Conservation (phyloP, 2,113 vertebrate species). For the Suncus etruscus region DNA sequence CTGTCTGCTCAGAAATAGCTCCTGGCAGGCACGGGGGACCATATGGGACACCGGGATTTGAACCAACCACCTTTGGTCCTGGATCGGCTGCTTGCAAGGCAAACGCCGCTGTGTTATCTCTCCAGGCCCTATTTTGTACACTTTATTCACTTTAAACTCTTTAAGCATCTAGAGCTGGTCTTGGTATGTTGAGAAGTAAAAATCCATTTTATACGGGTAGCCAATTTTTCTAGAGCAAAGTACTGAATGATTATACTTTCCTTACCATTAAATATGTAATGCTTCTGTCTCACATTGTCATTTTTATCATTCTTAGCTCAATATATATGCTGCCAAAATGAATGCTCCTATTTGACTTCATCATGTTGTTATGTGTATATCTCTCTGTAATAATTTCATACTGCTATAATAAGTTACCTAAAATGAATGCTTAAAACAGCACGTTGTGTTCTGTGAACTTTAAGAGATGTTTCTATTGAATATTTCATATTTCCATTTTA, state of each 20-base stretch:
- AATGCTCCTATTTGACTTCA: slow-evolving; percentile 15
- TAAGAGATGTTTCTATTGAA: not conserved
- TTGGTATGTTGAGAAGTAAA: not conserved
- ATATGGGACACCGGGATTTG: too few species aligned
- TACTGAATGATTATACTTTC: not conserved
- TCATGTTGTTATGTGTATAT: not conserved
- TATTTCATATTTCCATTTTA: too few species aligned
- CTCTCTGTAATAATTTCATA: slow-evolving; percentile 7
- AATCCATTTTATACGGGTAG: slow-evolving; percentile 31
- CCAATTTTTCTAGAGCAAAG: slow-evolving; percentile 17
- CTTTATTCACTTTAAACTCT: slow-evolving; percentile 13
- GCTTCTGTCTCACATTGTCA: not conserved
- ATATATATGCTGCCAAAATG: not conserved
- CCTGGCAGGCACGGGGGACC: too few species aligned
- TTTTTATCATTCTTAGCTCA: not conserved
- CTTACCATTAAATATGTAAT: not conserved
- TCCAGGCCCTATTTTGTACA: too few species aligned
- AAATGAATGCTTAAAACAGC: slow-evolving; percentile 3
- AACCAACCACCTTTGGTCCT: too few species aligned
- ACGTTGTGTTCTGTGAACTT: not conserved
- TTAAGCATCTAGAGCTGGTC: not conserved
- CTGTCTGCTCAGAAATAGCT: too few species aligned
- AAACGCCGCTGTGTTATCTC: too few species aligned
- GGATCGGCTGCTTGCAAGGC: too few species aligned
- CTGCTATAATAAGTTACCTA: not conserved